These are phyloP conservation scores for Gadus chalcogrammus DNA, from an alignment of 2,113 vertebrate species.

Conservation along the genomic window DNA sequence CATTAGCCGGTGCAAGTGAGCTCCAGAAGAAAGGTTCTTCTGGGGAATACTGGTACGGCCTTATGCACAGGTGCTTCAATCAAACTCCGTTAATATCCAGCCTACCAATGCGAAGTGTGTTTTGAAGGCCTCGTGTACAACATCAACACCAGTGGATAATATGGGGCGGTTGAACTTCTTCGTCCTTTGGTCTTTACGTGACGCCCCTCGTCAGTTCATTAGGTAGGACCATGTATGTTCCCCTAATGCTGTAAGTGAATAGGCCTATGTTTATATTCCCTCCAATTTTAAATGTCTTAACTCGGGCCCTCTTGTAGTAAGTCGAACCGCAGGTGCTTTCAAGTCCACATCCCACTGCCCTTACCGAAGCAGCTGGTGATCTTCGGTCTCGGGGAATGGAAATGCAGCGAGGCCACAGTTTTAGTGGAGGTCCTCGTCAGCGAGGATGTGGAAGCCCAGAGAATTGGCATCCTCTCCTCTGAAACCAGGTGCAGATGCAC, in stretches of 20 bases:
- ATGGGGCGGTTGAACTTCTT: conserved; percentile 74
- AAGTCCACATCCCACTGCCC: conserved; percentile 77
- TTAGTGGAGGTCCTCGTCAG: conserved; percentile 72
- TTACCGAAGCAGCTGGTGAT: conserved; percentile 79
- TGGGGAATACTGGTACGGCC: no score
- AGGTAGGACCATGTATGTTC: conserved; percentile 54
- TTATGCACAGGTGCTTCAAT: no score
- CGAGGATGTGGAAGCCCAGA: conserved; percentile 58
- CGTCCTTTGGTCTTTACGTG: conserved; percentile 73
- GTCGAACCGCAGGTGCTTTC: conserved; percentile 71
- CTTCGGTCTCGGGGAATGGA: conserved; percentile 85
- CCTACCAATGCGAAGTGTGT: no score
- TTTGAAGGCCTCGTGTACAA: neutral
- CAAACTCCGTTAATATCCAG: no score
- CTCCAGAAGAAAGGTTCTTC: no score
- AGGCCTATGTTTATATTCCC: neutral
- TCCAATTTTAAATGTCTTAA: neutral
- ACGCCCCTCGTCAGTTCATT: conserved; percentile 74
- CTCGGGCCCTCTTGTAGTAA: conserved; percentile 60
- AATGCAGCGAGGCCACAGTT: conserved; percentile 50
- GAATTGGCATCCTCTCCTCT: conserved; percentile 73
- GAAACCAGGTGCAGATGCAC: conserved; percentile 61
- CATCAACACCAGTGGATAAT: neutral
- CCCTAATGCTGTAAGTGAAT: neutral
- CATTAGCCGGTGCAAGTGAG: no score